Base-by-base conservation (phyloP, 2,888 invertebrate species). In the Rhogogaster chlorosoma region DNA sequence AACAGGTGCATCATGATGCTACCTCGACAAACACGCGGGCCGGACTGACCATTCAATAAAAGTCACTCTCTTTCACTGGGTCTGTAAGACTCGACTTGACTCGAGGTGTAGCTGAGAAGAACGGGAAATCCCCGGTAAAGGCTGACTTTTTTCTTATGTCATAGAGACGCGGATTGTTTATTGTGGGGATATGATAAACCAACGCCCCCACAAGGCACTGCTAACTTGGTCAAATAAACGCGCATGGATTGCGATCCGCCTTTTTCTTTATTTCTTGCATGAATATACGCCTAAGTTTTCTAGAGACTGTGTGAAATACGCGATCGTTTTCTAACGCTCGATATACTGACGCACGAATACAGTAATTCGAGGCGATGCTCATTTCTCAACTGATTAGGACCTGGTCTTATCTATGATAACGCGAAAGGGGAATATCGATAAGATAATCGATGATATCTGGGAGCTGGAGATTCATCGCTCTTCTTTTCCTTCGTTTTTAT, bases 1-100 rank as follows among this genome's bases (percentile, higher is more conserved):
- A 77, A n/a, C 61, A 80, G 67, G 85, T 86, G 85, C 85, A 87
- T 61, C 10, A 26, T 53, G 61, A 45, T 49, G 83, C 82, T 32
- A 36, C 45, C 53, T 71, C 64, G 82, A 49, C 75, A 49, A 53
- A 77, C 42, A 36, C 77, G 29, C 73, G 67, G 70, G 53, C 26
- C 78, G 12, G 32, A 78, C 78, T 78, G 78, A 78, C 32, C 78
- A 78, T 57, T 22, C 61, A 22, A 18, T 32, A 78, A 61, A 57
- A 45, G 10, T 36, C 38, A 26, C 57, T 57, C 57, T 36, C 57
- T 57, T 57, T 32, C 38, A n/a, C 57, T 45, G 49, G 49, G 12
- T 49, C 57, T 53, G 2, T 26, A 38, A 36, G 38, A 45, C 78
- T 0, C 18, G 36, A 7, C 32, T 22, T 9, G 36, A 18, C 15